Conservation (phyloP, 1,140 invertebrate species). For the Zaprionus taronus region DNA sequence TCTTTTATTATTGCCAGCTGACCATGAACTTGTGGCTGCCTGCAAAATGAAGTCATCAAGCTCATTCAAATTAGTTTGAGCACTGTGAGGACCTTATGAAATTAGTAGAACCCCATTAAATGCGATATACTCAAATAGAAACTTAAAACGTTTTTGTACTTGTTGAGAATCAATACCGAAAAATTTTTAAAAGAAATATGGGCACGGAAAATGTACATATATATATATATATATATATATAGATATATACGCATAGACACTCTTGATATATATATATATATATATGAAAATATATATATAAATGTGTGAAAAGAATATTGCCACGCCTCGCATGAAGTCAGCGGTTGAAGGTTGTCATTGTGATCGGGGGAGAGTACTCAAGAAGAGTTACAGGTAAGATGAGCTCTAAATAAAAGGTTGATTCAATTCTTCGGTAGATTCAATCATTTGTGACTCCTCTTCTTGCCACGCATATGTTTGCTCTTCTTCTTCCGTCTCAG, state of each 20-base stretch:
- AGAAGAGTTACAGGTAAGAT: background rate
- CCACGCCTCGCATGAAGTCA: background rate
- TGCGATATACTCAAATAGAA: background rate
- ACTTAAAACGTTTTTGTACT: background rate
- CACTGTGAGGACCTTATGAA: no score
- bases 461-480: constrained; percentile 23
- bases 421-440: background rate
- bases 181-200: constrained; percentile 4
- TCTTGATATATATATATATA: background rate
- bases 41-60: constrained; percentile 31
- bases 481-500: constrained; percentile 13
- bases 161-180: background rate
- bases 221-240: background rate
- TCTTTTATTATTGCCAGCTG: background rate
- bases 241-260: background rate
- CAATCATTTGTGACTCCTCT: constrained; percentile 18
- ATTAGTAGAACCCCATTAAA: background rate
- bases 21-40: constrained; percentile 20
- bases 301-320: background rate
- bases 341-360: no score
- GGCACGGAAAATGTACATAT: background rate
- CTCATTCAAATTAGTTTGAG: no score
- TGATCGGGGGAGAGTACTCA: no score
- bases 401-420: background rate
- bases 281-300: background rate